phyloP scores from a whole-genome alignment of 2,888 invertebrate species.

The Charanyca ferruginea region DNA sequence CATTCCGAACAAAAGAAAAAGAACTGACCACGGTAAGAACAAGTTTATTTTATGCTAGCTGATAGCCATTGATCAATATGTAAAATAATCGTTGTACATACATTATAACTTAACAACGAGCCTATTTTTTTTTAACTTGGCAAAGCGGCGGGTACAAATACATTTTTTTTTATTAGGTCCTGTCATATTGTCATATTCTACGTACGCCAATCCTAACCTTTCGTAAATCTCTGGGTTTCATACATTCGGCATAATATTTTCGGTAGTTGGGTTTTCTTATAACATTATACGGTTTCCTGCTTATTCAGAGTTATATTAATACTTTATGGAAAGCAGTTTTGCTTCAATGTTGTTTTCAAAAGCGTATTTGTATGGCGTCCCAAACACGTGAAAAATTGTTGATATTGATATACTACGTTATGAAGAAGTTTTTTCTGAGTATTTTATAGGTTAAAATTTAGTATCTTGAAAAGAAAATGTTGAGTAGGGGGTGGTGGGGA shows the following conservation, averaged over 20 bases:
- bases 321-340: constrained; percentile 15
- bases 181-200: not conserved
- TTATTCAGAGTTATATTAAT: constrained; percentile 23
- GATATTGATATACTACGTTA: constrained; percentile 5
- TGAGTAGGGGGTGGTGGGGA: too few species aligned
- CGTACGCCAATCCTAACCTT: constrained; percentile 11
- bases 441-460: too few species aligned
- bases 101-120: too few species aligned
- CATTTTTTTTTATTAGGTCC: not conserved
- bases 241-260: constrained; percentile 36
- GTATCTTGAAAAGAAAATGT: too few species aligned
- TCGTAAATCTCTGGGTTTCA: constrained; percentile 13
- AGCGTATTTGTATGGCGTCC: constrained; percentile 8
- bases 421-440: not conserved
- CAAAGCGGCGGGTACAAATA: not conserved
- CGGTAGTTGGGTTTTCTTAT: constrained; percentile 24
- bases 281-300: constrained; percentile 35
- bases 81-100: too few species aligned
- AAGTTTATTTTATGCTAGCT: too few species aligned
- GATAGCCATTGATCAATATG: too few species aligned
- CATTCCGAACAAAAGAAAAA: too few species aligned
- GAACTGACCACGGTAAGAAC: too few species aligned
- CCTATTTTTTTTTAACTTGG: not conserved
- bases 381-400: not conserved
- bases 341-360: constrained; percentile 3